phyloP scores from a whole-genome alignment of 2,113 vertebrate species.

The Seriola rivoliana region DNA sequence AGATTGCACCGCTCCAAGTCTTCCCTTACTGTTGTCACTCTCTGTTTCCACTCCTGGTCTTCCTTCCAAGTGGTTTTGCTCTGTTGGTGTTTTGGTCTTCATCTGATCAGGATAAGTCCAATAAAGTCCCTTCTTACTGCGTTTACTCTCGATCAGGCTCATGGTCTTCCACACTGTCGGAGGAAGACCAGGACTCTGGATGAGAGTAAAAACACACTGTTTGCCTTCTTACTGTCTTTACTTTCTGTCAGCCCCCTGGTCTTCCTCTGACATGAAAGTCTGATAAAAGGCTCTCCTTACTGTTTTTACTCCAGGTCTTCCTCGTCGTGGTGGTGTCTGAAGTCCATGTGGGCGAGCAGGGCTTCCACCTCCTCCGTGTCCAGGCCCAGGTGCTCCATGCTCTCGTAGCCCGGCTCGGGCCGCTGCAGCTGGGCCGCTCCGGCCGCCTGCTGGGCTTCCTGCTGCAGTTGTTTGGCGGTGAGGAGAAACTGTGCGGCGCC shows the following conservation, averaged over 20 bases:
- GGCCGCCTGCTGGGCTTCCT: conserved; percentile 86
- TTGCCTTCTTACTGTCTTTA: no score
- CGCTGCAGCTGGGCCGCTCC: conserved; percentile 81
- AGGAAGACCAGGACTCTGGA: no score
- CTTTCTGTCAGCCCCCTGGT: background rate
- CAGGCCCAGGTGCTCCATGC: conserved; percentile 89
- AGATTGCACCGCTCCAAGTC: conserved; percentile 20
- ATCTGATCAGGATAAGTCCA: background rate
- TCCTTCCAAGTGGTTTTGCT: no score
- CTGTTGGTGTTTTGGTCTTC: no score
- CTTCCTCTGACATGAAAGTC: background rate
- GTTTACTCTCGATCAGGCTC: background rate
- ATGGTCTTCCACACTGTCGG: background rate
- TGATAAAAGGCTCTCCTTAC: conserved; percentile 8
- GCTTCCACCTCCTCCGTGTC: conserved; percentile 84
- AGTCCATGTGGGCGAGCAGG: conserved; percentile 84
- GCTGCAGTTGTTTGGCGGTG: conserved; percentile 64
- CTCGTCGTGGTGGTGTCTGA: conserved; percentile 57
- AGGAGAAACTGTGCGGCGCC: conserved; percentile 88
- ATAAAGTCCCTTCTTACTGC: background rate
- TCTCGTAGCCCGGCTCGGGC: conserved; percentile 89
- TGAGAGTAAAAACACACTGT: no score
- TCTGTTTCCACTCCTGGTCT: background rate
- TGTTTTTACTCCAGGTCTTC: conserved; percentile 27
- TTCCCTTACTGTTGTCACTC: background rate